A percentile compares a stretch with the other conserved stretches of the same genome.
These are phyloP conservation scores for Diploptera punctata DNA, from an alignment of 2,888 invertebrate species.

Conservation along the genomic window DNA sequence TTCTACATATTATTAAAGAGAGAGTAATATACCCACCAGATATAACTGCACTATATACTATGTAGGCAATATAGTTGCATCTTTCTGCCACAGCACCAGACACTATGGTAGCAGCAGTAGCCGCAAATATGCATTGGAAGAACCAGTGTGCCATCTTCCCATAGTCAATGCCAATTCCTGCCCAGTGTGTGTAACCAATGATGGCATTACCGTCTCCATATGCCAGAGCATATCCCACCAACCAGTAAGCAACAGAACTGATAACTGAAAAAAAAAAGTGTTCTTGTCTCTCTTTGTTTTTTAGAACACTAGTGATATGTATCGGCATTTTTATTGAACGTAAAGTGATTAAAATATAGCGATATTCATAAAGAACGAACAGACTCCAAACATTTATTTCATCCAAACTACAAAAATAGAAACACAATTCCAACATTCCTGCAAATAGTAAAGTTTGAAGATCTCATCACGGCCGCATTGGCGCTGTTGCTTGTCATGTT, in stretches of 20 bases:
- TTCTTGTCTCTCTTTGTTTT: too few species aligned
- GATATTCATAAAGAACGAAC: too few species aligned
- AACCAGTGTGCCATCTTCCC: slow-evolving; percentile 53
- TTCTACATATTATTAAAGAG: too few species aligned
- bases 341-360: too few species aligned
- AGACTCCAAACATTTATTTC: too few species aligned
- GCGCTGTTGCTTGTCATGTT: too few species aligned
- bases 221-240: slow-evolving; percentile 57
- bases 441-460: too few species aligned
- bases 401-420: too few species aligned
- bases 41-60: slow-evolving; percentile 58
- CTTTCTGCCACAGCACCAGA: slow-evolving; percentile 63
- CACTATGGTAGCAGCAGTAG: slow-evolving; percentile 62
- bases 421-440: too few species aligned
- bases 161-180: slow-evolving; percentile 46
- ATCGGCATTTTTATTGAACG: too few species aligned
- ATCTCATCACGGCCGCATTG: too few species aligned
- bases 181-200: slow-evolving; percentile 44
- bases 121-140: slow-evolving; percentile 63
- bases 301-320: too few species aligned
- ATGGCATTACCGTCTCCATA: slow-evolving; percentile 51
- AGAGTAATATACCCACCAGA: slow-evolving; percentile 59
- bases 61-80: slow-evolving; percentile 60
- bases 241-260: slow-evolving; percentile 55
- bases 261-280: slow-evolving; percentile 46